Percentiles rank a stretch among this genome's conserved stretches.
Evolutionary conservation across 2,113 vertebrate species (phyloP).

Genomic region (Engraulis encrasicolus): DNA sequence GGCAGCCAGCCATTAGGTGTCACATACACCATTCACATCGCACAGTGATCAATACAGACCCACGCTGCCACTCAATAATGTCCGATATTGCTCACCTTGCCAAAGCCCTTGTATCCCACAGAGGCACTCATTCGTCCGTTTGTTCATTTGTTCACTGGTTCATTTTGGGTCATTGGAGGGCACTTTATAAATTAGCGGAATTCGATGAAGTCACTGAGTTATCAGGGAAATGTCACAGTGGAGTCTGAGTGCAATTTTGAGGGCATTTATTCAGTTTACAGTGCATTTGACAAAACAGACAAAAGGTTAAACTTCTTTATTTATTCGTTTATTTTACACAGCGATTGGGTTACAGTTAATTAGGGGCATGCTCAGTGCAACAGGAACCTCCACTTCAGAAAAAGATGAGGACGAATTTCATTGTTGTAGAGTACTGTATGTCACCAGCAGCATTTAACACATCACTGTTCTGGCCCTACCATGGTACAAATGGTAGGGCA

Average conservation of each 20-base stretch:
- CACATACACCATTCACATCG: too few relatives aligned
- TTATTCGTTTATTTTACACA: background rate
- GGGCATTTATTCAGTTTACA: background rate
- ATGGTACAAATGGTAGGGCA: too few relatives aligned
- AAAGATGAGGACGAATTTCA: background rate
- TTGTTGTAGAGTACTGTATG: too few relatives aligned
- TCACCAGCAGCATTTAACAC: too few relatives aligned
- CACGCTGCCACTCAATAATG: constrained; percentile 12
- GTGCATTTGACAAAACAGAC: background rate
- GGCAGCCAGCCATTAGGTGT: too few relatives aligned
- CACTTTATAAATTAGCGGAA: background rate
- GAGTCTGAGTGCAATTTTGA: background rate
- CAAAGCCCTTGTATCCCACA: background rate
- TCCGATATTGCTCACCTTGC: background rate
- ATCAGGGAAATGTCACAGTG: background rate
- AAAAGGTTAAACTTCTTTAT: too few relatives aligned
- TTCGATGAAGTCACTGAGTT: background rate
- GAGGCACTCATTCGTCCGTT: background rate
- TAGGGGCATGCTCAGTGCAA: background rate
- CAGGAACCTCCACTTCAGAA: background rate
- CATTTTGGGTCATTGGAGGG: too few relatives aligned
- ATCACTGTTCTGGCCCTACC: too few relatives aligned
- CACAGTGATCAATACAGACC: constrained; percentile 17
- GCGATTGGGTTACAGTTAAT: background rate
- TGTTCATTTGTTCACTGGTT: too few relatives aligned